phyloP scores from a whole-genome alignment of 2,113 vertebrate genomes.

The Neopipo cinnamomea region DNA sequence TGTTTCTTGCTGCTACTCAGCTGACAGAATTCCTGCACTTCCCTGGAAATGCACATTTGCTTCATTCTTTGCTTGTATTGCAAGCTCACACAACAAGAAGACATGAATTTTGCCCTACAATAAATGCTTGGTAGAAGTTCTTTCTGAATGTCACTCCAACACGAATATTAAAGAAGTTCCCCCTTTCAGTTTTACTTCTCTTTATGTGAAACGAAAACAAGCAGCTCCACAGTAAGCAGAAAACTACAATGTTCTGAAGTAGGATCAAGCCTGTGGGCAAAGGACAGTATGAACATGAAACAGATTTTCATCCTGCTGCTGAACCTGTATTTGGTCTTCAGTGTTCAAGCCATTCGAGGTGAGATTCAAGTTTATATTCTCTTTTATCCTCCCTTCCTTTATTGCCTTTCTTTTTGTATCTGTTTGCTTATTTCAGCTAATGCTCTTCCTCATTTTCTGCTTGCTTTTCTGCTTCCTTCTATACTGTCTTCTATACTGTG shows the following conservation, averaged over 20 bases:
- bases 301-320: not conserved
- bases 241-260: not conserved
- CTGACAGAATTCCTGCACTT: not conserved
- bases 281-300: not conserved
- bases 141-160: not conserved
- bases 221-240: not conserved
- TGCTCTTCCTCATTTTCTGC: not conserved
- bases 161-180: not conserved
- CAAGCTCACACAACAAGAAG: not conserved
- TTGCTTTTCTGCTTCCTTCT: not conserved
- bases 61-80: not conserved
- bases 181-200: slow-evolving; percentile 48
- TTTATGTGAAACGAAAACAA: not conserved
- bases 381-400: not conserved
- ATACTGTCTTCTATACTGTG: not conserved
- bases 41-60: not conserved
- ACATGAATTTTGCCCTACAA: not conserved
- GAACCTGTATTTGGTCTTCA: not conserved
- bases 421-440: not conserved
- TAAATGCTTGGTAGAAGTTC: not conserved
- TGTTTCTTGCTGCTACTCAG: not conserved
- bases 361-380: not conserved
- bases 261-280: not conserved
- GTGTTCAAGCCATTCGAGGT: slow-evolving; percentile 13
- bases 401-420: not conserved